These are phyloP conservation scores for Nymphalis urticae DNA, from an alignment of 2,888 invertebrate genomes.

Conservation along the genomic window DNA sequence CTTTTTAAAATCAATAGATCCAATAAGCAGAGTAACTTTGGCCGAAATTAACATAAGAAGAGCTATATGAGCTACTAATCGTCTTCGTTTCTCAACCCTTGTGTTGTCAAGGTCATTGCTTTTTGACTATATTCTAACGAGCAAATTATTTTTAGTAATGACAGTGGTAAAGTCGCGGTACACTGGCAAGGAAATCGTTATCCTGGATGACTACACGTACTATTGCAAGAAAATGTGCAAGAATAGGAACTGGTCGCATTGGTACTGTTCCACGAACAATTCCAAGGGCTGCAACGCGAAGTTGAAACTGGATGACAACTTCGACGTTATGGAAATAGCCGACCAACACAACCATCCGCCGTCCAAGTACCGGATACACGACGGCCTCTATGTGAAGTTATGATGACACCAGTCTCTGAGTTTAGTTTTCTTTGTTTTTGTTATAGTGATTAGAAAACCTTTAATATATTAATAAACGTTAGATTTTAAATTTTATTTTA, in stretches of 20 bases:
- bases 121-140: not conserved
- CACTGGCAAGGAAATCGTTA: conserved; percentile 63
- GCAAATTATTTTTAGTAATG: conserved; percentile 31
- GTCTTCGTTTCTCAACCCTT: no score
- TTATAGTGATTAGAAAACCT: not conserved
- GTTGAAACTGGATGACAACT: conserved; percentile 60
- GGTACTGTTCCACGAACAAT: conserved; percentile 74
- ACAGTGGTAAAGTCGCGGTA: conserved; percentile 64
- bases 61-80: no score
- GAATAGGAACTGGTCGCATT: conserved; percentile 59
- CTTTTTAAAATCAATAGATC: no score
- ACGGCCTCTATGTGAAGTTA: conserved; percentile 48
- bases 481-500: not conserved
- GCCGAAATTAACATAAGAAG: no score
- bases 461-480: not conserved
- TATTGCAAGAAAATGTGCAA: conserved; percentile 69
- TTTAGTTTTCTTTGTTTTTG: not conserved
- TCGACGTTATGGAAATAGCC: conserved; percentile 53
- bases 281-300: conserved; percentile 69
- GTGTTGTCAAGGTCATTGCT: not conserved
- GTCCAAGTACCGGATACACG: conserved; percentile 60
- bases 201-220: conserved; percentile 68
- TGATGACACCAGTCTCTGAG: not conserved
- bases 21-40: no score
- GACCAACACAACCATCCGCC: conserved; percentile 65